A percentile compares a stretch with the other conserved stretches of the same genome.
Conservation (phyloP, 2,888 invertebrate genomes). For the Malacosoma neustria region DNA sequence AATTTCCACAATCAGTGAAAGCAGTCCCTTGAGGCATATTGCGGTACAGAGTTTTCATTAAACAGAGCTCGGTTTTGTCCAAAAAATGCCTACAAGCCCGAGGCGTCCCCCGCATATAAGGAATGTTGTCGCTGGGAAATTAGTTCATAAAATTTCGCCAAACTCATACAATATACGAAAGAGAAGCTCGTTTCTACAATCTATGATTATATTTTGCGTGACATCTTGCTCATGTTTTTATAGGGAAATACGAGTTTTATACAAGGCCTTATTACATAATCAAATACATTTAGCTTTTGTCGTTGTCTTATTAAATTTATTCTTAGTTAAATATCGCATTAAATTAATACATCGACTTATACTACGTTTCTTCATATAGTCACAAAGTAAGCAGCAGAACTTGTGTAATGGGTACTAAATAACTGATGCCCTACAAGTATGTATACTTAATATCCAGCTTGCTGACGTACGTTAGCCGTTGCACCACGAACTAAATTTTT, state of each 20-base stretch:
- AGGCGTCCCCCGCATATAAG: slow-evolving; percentile 53
- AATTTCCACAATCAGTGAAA: slow-evolving; percentile 61
- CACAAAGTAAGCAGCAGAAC: too few species aligned
- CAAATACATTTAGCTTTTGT: background rate
- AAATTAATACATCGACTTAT: too few species aligned
- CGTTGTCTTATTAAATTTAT: background rate
- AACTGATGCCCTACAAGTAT: too few species aligned
- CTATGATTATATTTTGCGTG: slow-evolving; percentile 23
- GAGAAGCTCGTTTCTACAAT: slow-evolving; percentile 21
- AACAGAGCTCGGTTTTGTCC: slow-evolving; percentile 53
- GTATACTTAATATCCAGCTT: too few species aligned
- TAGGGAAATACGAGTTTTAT: slow-evolving; percentile 1
- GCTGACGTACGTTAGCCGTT: too few species aligned
- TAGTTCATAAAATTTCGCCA: slow-evolving; percentile 64
- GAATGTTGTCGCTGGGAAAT: slow-evolving; percentile 66
- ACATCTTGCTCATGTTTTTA: slow-evolving; percentile 1
- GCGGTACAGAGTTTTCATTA: slow-evolving; percentile 69
- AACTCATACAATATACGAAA: slow-evolving; percentile 31
- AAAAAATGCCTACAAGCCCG: slow-evolving; percentile 56
- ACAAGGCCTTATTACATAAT: background rate
- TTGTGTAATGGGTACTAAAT: too few species aligned
- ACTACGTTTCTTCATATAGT: too few species aligned
- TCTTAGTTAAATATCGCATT: too few species aligned
- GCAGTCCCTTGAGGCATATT: slow-evolving; percentile 61
- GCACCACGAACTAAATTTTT: too few species aligned